phyloP scores from a whole-genome alignment of 2,113 vertebrate species.

The Aptenodytes patagonicus region DNA sequence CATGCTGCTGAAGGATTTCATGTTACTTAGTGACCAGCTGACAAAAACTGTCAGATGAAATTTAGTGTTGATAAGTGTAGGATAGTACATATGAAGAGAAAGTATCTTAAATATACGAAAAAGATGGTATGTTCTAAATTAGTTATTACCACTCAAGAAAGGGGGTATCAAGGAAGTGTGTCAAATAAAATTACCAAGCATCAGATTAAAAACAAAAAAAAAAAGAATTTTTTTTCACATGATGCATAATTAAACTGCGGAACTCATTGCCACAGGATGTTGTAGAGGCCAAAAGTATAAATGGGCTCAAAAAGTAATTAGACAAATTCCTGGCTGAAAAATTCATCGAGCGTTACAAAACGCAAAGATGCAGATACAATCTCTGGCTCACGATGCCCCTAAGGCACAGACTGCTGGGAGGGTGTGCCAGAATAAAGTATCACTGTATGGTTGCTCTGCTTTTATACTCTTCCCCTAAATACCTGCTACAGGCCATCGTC shows the following conservation, averaged over 20 bases:
- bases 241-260: not conserved
- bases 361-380: constrained; percentile 57
- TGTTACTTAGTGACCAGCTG: not conserved
- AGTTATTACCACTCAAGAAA: not conserved
- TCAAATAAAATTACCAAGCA: not conserved
- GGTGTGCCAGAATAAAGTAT: constrained; percentile 51
- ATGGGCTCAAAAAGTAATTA: constrained; percentile 59
- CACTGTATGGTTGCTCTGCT: not conserved
- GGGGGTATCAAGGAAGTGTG: not conserved
- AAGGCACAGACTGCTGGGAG: constrained; percentile 60
- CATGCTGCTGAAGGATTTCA: not conserved
- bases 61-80: not conserved
- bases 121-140: not conserved
- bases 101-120: not conserved
- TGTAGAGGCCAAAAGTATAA: constrained; percentile 49
- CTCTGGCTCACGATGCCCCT: constrained; percentile 27
- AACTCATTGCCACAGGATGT: constrained; percentile 58
- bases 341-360: constrained; percentile 64
- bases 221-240: not conserved
- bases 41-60: not conserved
- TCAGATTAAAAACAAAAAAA: not conserved
- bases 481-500: not conserved
- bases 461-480: not conserved
- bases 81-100: not conserved
- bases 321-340: constrained; percentile 67